Percentiles rank a stretch among this genome's conserved stretches.
Evolutionary conservation across 2,113 vertebrate genomes (phyloP).

Genomic region (Sturnus vulgaris): DNA sequence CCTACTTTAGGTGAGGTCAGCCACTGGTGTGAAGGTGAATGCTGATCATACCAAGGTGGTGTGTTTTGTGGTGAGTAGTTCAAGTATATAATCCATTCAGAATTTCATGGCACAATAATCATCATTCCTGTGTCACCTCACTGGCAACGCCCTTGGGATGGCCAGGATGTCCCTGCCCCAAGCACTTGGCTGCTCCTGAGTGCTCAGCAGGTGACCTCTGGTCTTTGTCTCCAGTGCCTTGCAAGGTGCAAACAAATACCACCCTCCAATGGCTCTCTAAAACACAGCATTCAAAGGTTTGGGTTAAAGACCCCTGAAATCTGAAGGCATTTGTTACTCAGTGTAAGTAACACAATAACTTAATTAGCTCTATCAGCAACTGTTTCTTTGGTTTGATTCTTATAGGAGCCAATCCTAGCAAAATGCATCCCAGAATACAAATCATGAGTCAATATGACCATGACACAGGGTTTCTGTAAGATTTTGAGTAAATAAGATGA

Average conservation of each 20-base stretch:
- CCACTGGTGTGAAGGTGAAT: neutral
- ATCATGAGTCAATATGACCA: neutral
- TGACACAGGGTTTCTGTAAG: neutral
- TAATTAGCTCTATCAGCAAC: neutral
- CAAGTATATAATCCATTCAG: neutral
- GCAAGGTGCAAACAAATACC: neutral
- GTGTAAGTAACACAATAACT: neutral
- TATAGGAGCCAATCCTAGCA: neutral
- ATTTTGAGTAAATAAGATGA: neutral
- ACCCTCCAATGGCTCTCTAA: neutral
- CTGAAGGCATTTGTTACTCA: neutral
- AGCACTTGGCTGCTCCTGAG: neutral
- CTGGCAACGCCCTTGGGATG: neutral
- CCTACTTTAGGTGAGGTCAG: neutral
- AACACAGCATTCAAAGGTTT: neutral
- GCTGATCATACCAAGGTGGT: rapidly evolving
- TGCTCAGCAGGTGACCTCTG: neutral
- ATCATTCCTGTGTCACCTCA: neutral
- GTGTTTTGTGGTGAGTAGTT: neutral
- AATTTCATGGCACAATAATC: neutral
- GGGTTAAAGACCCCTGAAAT: neutral
- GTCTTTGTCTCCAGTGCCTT: neutral
- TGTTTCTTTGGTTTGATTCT: neutral
- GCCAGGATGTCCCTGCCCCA: neutral
- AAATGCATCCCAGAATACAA: neutral